Percentiles rank a stretch among this genome's conserved stretches.
These are phyloP conservation scores for Emys orbicularis DNA, from an alignment of 2,797 vertebrate genomes.

Conservation along the genomic window DNA sequence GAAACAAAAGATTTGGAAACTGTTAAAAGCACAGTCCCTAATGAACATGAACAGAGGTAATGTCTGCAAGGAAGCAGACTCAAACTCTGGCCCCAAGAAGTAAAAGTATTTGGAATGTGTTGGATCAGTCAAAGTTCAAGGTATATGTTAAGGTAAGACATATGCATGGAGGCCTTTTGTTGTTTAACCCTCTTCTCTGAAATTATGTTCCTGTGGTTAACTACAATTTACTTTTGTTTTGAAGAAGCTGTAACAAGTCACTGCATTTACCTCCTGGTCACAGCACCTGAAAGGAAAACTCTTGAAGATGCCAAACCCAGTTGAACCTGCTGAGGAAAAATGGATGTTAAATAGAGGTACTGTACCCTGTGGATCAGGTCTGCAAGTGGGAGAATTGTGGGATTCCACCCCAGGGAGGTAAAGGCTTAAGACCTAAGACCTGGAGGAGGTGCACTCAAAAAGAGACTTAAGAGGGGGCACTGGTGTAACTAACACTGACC, in stretches of 20 bases:
- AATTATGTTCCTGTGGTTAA: not conserved
- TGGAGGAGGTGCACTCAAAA: not conserved
- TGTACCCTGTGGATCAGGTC: not conserved
- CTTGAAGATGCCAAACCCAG: not conserved
- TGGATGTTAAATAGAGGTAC: no score
- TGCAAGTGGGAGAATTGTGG: not conserved
- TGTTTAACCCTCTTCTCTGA: not conserved
- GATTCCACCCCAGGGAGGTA: not conserved
- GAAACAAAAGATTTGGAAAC: not conserved
- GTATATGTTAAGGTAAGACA: not conserved
- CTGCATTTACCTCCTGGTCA: not conserved
- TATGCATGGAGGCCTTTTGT: not conserved
- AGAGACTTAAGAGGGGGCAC: not conserved
- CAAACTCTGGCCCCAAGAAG: not conserved
- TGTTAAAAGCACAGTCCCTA: not conserved
- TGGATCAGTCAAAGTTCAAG: not conserved
- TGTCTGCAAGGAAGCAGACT: not conserved
- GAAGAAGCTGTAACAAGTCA: not conserved
- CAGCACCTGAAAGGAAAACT: not conserved
- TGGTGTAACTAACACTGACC: not conserved
- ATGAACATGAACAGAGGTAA: not conserved
- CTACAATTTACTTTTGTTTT: not conserved
- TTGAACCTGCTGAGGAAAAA: not conserved
- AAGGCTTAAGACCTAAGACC: not conserved
- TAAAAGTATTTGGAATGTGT: not conserved